phyloP scores from a whole-genome alignment of 2,888 invertebrate species.

The Epirrita christyi region DNA sequence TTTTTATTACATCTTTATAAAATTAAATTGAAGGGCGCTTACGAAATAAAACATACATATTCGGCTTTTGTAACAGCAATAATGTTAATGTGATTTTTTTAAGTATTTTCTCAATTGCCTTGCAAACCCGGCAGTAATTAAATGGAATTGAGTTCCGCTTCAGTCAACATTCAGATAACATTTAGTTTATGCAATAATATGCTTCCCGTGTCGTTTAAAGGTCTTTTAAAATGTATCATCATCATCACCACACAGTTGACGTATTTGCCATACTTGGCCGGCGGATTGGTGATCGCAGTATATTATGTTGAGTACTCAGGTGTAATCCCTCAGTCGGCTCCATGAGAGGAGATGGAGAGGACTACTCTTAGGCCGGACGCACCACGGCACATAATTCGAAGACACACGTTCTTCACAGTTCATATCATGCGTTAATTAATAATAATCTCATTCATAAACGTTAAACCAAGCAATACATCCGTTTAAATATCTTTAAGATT shows the following conservation, averaged over 20 bases:
- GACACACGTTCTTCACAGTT: no score
- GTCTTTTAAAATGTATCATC: constrained; percentile 6
- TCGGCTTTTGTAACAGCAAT: constrained; percentile 16
- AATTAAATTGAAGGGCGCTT: constrained; percentile 28
- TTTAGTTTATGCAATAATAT: constrained; percentile 10
- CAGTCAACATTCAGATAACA: constrained; percentile 8
- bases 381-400: no score
- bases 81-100: constrained; percentile 19
- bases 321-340: no score
- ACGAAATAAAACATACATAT: constrained; percentile 15
- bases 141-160: constrained; percentile 25
- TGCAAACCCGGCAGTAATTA: constrained; percentile 21
- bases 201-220: constrained; percentile 10
- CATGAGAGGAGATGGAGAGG: no score
- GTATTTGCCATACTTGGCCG: no score
- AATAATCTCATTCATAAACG: not conserved
- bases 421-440: not conserved
- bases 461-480: not conserved
- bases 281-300: no score
- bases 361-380: no score
- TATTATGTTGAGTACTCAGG: no score
- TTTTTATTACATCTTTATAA: constrained; percentile 27
- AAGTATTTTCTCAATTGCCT: constrained; percentile 21
- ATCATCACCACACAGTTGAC: no score
- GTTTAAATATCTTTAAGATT: no score